Conservation (phyloP, 2,113 vertebrate genomes). For the Poicephalus gulielmi region DNA sequence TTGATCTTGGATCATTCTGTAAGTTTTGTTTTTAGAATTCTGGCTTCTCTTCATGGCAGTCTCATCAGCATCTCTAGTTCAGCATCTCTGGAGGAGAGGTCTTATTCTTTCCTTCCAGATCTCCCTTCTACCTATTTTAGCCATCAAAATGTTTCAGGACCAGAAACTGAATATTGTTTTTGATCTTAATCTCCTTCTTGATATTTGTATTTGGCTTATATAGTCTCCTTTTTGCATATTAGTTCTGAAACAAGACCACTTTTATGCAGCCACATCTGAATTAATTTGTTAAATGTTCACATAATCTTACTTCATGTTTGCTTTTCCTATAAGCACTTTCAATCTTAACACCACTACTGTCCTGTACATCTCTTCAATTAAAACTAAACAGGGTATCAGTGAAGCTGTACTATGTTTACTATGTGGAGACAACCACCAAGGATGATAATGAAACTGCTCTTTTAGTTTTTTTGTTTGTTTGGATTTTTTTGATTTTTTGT, state of each 20-base stretch:
- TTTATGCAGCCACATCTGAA: background rate
- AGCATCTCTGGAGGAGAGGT: background rate
- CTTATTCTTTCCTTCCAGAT: background rate
- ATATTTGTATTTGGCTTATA: background rate
- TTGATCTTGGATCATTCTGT: background rate
- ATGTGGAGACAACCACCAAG: background rate
- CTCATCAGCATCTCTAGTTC: background rate
- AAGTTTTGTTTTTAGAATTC: background rate
- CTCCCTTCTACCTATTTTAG: background rate
- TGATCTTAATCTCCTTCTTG: background rate
- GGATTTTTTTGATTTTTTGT: background rate
- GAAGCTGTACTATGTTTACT: background rate
- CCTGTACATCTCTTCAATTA: background rate
- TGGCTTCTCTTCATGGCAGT: background rate
- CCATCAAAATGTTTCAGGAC: background rate
- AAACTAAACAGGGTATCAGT: background rate
- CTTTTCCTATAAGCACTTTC: background rate
- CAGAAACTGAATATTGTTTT: background rate
- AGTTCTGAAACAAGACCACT: background rate
- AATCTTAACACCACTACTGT: background rate
- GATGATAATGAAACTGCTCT: background rate
- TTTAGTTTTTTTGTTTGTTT: background rate
- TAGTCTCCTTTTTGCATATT: background rate
- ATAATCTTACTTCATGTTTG: background rate
- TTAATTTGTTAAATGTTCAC: background rate